A percentile compares a stretch with the other conserved stretches of the same genome.
Evolutionary conservation across 2,797 vertebrate species (phyloP).

Genomic region (Bryconaethiops microstoma): DNA sequence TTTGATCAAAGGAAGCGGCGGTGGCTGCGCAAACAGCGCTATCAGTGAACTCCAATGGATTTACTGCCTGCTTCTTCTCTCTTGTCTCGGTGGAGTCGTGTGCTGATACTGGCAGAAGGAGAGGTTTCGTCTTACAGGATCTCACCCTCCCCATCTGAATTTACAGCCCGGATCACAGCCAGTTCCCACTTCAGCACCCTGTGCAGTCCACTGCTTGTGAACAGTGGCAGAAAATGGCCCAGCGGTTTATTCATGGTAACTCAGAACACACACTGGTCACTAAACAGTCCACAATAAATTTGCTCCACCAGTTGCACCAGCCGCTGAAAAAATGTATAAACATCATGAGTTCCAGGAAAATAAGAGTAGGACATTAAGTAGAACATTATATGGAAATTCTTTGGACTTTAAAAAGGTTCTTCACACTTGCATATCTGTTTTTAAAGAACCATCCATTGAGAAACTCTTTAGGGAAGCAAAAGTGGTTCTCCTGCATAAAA

Average conservation of each 20-base stretch:
- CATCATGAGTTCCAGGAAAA: background rate
- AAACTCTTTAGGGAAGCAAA: background rate
- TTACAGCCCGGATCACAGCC: constrained; percentile 75
- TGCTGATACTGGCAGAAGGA: constrained; percentile 78
- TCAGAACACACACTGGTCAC: constrained; percentile 55
- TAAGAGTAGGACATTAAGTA: too few species aligned
- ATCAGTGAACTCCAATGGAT: constrained; percentile 83
- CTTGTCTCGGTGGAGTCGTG: constrained; percentile 78
- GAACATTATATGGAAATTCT: background rate
- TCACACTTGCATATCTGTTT: too few species aligned
- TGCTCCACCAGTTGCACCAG: background rate
- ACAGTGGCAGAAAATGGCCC: constrained; percentile 10
- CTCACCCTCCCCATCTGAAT: constrained; percentile 68
- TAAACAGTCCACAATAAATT: constrained; percentile 46
- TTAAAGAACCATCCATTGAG: background rate
- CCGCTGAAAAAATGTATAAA: background rate
- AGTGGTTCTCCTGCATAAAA: background rate
- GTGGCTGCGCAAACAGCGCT: constrained; percentile 84
- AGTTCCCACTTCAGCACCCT: constrained; percentile 63
- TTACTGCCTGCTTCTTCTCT: constrained; percentile 85
- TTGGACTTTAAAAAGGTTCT: background rate
- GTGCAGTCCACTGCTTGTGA: constrained; percentile 38
- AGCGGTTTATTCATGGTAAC: constrained; percentile 37
- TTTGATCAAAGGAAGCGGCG: constrained; percentile 84
- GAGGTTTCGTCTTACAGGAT: constrained; percentile 79